phyloP scores from a whole-genome alignment of 2,797 vertebrate genomes.

The Bradypodion ventrale region DNA sequence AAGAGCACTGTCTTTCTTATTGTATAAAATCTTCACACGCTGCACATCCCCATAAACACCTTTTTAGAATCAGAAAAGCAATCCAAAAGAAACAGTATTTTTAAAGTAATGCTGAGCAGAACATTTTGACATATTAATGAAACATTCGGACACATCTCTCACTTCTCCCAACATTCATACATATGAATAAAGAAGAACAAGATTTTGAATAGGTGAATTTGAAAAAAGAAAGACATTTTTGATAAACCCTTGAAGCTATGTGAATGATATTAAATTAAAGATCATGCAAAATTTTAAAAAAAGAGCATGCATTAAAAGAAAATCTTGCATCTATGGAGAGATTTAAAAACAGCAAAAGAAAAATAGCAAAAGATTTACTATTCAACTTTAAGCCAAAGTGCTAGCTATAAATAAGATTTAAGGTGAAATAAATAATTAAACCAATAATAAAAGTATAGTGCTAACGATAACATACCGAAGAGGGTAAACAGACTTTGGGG shows the following conservation, averaged over 20 bases:
- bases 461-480: conserved; percentile 99
- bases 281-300: conserved; percentile 86
- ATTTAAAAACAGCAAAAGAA: conserved; percentile 83
- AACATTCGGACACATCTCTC: conserved; percentile 84
- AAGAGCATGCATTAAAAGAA: conserved; percentile 88
- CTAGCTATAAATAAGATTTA: conserved; percentile 87
- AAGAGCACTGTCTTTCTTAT: conserved; percentile 98
- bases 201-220: conserved; percentile 86
- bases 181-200: conserved; percentile 88
- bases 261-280: conserved; percentile 88
- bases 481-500: conserved; percentile 99
- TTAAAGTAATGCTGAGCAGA: conserved; percentile 65
- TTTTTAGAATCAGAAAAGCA: conserved; percentile 83
- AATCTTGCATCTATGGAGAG: conserved; percentile 84
- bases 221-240: conserved; percentile 84
- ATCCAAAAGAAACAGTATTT: conserved; percentile 79
- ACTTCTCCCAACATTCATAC: conserved; percentile 82
- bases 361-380: conserved; percentile 84
- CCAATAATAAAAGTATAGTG: conserved; percentile 93
- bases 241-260: conserved; percentile 88
- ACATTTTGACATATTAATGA: conserved; percentile 78
- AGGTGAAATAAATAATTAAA: conserved; percentile 85
- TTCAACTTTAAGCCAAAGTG: conserved; percentile 85
- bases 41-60: conserved; percentile 97
- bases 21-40: conserved; percentile 98